A percentile compares a stretch with the other conserved stretches of the same genome.
Conservation (phyloP, 2,888 invertebrate genomes). For the Endomychus coccineus region DNA sequence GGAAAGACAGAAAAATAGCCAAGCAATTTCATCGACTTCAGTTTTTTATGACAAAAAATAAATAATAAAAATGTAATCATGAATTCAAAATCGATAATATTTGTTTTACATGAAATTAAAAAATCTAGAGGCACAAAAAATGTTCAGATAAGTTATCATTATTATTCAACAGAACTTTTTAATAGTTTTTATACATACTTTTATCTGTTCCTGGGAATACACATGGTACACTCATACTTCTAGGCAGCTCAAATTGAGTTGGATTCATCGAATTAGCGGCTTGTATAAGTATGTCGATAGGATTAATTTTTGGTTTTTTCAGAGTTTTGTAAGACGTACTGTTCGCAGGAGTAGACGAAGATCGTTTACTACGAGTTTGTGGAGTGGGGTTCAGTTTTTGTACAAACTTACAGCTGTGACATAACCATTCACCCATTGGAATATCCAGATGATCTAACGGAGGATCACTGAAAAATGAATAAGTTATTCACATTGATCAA, state of each 20-base stretch:
- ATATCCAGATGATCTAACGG: constrained; percentile 84
- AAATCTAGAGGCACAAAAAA: too few species aligned
- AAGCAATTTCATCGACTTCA: too few species aligned
- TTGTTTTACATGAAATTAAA: too few species aligned
- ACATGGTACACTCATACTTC: constrained; percentile 67
- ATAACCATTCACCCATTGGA: constrained; percentile 87
- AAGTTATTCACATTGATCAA: constrained; percentile 1
- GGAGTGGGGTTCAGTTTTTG: constrained; percentile 36
- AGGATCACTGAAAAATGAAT: constrained; percentile 63
- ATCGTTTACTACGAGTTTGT: constrained; percentile 31
- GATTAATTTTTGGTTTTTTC: constrained; percentile 49
- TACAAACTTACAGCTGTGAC: constrained; percentile 67
- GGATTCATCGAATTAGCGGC: constrained; percentile 84
- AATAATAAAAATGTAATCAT: too few species aligned
- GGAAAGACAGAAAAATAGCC: too few species aligned
- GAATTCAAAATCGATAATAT: too few species aligned
- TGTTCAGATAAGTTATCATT: too few species aligned
- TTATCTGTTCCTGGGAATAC: constrained; percentile 79
- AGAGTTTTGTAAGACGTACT: constrained; percentile 21
- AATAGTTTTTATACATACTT: constrained; percentile 43
- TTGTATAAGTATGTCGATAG: constrained; percentile 71
- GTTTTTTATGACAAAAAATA: too few species aligned
- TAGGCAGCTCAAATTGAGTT: constrained; percentile 79
- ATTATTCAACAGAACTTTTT: too few species aligned
- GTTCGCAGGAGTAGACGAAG: constrained; percentile 31